Evolutionary conservation across 1,140 invertebrate genomes (phyloP).

Genomic region (Scaptomyza graminum): DNA sequence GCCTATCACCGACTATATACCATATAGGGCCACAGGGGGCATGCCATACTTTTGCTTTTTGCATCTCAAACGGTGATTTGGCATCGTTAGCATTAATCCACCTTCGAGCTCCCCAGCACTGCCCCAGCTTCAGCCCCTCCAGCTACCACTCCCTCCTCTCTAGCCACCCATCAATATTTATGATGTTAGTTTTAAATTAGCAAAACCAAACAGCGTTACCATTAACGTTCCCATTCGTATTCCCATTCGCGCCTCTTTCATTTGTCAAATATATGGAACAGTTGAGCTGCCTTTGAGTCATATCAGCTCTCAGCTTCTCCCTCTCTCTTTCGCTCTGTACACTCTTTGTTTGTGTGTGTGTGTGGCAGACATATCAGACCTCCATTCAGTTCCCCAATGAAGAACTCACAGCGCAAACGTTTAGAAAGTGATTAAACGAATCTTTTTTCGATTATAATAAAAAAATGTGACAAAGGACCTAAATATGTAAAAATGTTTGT

Average conservation of each 20-base stretch:
- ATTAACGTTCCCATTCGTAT: slow-evolving; percentile 61
- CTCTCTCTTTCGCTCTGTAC: not conserved
- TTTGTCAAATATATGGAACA: slow-evolving; percentile 28
- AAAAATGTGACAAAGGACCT: not conserved
- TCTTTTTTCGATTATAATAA: slow-evolving; percentile 7
- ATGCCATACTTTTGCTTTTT: slow-evolving; percentile 77
- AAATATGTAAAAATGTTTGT: not conserved
- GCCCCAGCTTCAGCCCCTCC: not conserved
- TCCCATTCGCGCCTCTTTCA: slow-evolving; percentile 27
- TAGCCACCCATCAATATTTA: slow-evolving; percentile 66
- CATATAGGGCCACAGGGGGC: slow-evolving; percentile 66
- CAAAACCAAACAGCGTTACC: slow-evolving; percentile 71
- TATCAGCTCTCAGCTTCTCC: not conserved
- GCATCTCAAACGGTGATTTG: slow-evolving; percentile 60
- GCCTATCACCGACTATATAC: not conserved
- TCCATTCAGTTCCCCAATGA: slow-evolving; percentile 5
- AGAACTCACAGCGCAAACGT: not conserved
- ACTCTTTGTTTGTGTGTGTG: not conserved
- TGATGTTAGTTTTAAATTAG: slow-evolving; percentile 81
- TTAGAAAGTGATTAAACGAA: slow-evolving; percentile 14
- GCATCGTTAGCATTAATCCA: slow-evolving; percentile 33
- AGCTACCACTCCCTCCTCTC: not conserved
- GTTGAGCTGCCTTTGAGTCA: slow-evolving; percentile 6
- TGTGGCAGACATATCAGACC: not conserved
- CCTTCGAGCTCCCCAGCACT: not conserved